A percentile compares a stretch with the other conserved stretches of the same genome.
Conservation (phyloP, 2,113 vertebrate genomes). For the Psammodynastes pulverulentus region DNA sequence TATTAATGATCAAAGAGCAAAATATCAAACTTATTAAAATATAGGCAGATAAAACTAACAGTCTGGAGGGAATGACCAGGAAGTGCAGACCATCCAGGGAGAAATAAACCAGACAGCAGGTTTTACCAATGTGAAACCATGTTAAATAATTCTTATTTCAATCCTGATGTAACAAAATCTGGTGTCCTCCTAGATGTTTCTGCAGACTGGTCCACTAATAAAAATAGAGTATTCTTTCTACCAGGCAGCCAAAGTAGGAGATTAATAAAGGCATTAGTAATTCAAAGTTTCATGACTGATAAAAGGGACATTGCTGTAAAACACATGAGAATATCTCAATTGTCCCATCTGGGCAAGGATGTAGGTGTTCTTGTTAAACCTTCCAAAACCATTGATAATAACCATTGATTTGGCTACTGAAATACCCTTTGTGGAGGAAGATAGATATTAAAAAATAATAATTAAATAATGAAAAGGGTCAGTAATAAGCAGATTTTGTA, state of each 20-base stretch:
- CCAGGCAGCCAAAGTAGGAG: neutral
- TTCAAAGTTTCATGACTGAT: neutral
- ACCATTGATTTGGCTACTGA: neutral
- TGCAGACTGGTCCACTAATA: neutral
- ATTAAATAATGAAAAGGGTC: neutral
- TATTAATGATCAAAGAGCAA: neutral
- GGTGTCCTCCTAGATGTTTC: neutral
- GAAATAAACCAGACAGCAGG: neutral
- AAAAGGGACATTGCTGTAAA: neutral
- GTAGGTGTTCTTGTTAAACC: neutral
- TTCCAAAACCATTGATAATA: neutral
- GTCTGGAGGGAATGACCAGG: neutral
- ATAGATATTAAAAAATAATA: neutral
- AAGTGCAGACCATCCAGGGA: neutral
- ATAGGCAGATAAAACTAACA: neutral
- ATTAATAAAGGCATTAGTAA: neutral
- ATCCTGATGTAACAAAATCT: neutral
- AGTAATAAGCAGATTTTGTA: neutral
- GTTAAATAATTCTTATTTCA: neutral
- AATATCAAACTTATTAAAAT: neutral
- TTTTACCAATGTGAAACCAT: neutral
- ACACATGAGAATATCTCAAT: neutral
- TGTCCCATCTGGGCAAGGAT: neutral
- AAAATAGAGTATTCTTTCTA: neutral
- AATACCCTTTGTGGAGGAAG: neutral